Evolutionary conservation across 2,888 invertebrate species (phyloP), one percentile per base, ranked within the genome.

Genomic region (Acleris sparsana): DNA sequence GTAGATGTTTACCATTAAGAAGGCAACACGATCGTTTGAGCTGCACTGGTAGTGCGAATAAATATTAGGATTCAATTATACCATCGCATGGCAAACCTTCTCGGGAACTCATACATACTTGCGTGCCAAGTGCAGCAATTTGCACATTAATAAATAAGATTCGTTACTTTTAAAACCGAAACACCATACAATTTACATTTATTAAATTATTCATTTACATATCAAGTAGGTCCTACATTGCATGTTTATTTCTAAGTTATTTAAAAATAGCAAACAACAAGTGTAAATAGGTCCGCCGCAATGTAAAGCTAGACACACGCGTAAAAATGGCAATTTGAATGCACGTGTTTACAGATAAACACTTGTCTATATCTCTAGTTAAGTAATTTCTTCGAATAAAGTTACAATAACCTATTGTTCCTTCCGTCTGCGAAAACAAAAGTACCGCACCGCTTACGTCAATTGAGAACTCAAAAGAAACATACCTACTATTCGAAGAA

Each of bases 81-180:
- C 13, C n/a, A n/a, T 44, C 44, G 44, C n/a, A 44, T 44, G 44
- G 44, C 44, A 44, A 44, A 44, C 44, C 17, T 51, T 20, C 39
- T 11, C 1, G 11, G 33, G 11, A 33, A 33, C 33, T 11, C 33
- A 33, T 39, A 39, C 39, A 9, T 20, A 55, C 67, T 80, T 73
- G 79, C 80, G 73, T 75, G 79, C 61, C 53, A 57, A 64, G 66
- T 61, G 57, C 72, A 73, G 74, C 69, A 73, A 80, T 82, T 79
- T 80, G 70, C 77, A 80, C 80, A 69, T 63, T 75, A 80, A 79
- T 78, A 71, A 80, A 79, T 78, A 71, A 71, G 60, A 25, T 63
- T 53, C 65, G 56, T 64, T 65, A 59, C 58, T 58, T 67, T 53
- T 53, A 64, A 70, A 49, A 61, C 46, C 51, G 58, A 49, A 56